Percentiles rank a stretch among this genome's conserved stretches.
Evolutionary conservation across 2,888 invertebrate genomes (phyloP).

Genomic region (Cataglyphis rosenhaueri): DNA sequence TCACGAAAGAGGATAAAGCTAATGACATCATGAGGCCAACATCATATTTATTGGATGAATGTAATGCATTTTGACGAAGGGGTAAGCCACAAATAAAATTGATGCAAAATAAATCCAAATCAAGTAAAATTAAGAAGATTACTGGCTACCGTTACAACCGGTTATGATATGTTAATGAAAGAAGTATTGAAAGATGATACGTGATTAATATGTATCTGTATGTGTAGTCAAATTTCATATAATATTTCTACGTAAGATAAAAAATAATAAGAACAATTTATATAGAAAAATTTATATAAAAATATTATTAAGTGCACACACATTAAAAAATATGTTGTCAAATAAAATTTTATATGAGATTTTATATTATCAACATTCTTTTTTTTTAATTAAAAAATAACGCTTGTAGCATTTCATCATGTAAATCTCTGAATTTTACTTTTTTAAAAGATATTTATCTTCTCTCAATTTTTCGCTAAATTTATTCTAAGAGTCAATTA

Average conservation of each 20-base stretch:
- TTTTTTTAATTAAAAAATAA: not conserved
- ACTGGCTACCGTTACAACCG: not conserved
- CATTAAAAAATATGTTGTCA: not conserved
- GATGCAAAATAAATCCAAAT: constrained; percentile 1
- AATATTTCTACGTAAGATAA: not conserved
- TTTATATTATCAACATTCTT: not conserved
- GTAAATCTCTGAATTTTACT: not conserved
- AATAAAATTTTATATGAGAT: not conserved
- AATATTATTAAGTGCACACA: not conserved
- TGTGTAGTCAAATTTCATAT: not conserved
- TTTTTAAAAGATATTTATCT: constrained; percentile 10
- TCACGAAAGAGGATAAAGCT: constrained; percentile 6
- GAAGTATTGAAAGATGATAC: not conserved
- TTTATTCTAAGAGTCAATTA: not conserved
- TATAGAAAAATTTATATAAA: not conserved
- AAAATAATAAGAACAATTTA: not conserved
- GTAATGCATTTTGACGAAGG: not conserved
- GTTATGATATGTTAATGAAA: not conserved
- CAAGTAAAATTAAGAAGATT: not conserved
- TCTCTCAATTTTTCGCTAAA: not conserved
- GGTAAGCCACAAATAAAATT: constrained; percentile 1
- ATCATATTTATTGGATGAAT: constrained; percentile 12
- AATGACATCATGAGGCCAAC: constrained; percentile 10
- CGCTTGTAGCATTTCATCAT: not conserved
- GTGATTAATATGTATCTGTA: not conserved